A percentile compares a stretch with the other conserved stretches of the same genome.
Conservation (phyloP, 2,797 vertebrate species). For the Pitangus sulphuratus region DNA sequence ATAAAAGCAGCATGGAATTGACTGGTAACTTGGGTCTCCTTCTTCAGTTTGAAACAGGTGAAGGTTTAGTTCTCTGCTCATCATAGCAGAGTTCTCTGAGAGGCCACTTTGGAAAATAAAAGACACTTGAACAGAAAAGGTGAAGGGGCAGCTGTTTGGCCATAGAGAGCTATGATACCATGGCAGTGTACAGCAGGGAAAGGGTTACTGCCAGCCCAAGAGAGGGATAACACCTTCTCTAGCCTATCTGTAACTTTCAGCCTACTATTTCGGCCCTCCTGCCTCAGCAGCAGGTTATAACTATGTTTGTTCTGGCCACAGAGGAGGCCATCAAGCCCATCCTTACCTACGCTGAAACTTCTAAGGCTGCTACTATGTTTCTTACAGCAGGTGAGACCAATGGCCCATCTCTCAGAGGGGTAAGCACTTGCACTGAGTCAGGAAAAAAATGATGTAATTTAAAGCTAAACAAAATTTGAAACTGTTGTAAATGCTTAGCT, state of each 20-base stretch:
- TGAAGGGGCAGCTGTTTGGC: background rate
- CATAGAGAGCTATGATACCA: background rate
- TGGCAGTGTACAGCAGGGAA: background rate
- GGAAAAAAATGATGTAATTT: background rate
- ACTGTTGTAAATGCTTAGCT: background rate
- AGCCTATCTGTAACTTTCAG: background rate
- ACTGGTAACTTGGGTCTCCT: background rate
- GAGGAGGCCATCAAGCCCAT: background rate
- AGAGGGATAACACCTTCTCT: background rate
- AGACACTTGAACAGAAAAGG: background rate
- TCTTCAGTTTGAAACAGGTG: background rate
- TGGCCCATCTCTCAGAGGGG: background rate
- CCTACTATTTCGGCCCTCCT: background rate
- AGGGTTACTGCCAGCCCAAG: background rate
- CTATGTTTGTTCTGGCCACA: background rate
- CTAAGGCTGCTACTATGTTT: background rate
- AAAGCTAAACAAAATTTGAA: background rate
- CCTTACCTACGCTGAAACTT: background rate
- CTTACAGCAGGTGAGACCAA: background rate
- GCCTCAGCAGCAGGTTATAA: background rate
- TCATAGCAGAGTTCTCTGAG: background rate
- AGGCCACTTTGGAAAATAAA: background rate
- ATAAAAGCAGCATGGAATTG: background rate
- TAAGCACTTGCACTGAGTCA: background rate
- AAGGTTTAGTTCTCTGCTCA: background rate